Percentiles rank a stretch among this genome's conserved stretches.
phyloP scores from a whole-genome alignment of 2,888 invertebrate genomes.

The Matsumyia berberina region DNA sequence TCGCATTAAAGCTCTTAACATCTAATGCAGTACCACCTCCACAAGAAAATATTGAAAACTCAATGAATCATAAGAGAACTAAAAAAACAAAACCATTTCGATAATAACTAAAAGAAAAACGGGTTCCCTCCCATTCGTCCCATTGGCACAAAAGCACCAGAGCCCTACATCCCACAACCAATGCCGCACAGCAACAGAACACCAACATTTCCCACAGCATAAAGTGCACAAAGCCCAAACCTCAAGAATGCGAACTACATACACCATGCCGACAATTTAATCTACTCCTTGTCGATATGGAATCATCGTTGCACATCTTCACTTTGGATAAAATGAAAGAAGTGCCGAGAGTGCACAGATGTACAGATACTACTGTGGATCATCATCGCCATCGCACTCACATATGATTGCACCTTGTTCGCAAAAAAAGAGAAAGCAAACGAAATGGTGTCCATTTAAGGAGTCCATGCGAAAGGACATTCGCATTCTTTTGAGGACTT shows the following conservation, averaged over 20 bases:
- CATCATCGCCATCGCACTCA: conserved; percentile 31
- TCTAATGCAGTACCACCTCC: too few species aligned
- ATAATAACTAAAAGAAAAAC: too few species aligned
- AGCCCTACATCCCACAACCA: not conserved
- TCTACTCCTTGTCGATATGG: conserved; percentile 37
- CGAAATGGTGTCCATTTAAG: conserved; percentile 1
- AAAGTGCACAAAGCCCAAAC: conserved; percentile 54
- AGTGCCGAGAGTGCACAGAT: not conserved
- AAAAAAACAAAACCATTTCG: too few species aligned
- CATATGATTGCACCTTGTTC: conserved; percentile 52
- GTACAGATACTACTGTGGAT: not conserved
- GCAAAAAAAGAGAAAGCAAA: conserved; percentile 2
- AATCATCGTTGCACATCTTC: conserved; percentile 19
- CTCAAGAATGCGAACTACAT: conserved; percentile 24
- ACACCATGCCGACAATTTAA: conserved; percentile 57
- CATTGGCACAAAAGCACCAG: not conserved
- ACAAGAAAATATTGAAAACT: too few species aligned
- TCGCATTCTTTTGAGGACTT: conserved; percentile 4
- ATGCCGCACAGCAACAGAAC: conserved; percentile 2
- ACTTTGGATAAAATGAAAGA: not conserved
- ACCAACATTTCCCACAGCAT: conserved; percentile 18
- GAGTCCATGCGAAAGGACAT: conserved; percentile 20
- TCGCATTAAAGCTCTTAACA: too few species aligned
- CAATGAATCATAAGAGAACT: too few species aligned
- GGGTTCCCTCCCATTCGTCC: too few species aligned